Conservation (phyloP, 2,113 vertebrate species). For the Phalacrocorax carbo region DNA sequence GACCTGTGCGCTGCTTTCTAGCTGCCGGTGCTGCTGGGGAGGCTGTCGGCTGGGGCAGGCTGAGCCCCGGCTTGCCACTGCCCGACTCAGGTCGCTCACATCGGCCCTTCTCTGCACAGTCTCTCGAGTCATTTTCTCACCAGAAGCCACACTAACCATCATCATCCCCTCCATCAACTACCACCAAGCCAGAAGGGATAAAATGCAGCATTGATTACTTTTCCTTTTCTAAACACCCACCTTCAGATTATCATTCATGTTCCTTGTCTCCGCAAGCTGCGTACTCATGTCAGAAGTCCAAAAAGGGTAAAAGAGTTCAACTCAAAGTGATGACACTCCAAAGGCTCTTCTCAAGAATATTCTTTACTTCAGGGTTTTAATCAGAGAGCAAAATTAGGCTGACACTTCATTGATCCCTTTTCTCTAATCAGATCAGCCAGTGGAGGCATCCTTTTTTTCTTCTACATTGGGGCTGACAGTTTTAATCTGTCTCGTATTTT, state of each 20-base stretch:
- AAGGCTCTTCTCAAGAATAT: not conserved
- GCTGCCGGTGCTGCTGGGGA: rapidly evolving
- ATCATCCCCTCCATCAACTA: not conserved
- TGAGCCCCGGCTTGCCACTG: not conserved
- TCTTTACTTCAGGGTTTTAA: not conserved
- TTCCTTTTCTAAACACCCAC: not conserved
- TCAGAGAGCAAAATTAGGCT: conserved; percentile 13
- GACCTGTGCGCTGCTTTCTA: rapidly evolving
- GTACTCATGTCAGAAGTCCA: not conserved
- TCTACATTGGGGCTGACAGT: not conserved
- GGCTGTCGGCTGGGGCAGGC: not conserved
- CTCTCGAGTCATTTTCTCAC: not conserved
- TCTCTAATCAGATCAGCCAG: not conserved
- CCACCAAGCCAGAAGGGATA: not conserved
- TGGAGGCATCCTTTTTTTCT: not conserved
- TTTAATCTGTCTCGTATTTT: not conserved
- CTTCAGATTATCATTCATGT: not conserved
- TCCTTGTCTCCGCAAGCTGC: not conserved
- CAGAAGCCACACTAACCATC: not conserved
- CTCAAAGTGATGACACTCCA: not conserved
- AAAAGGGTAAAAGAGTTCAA: not conserved
- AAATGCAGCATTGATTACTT: not conserved
- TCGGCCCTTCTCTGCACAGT: too few relatives aligned
- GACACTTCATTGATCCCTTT: not conserved
- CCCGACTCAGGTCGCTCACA: not conserved